phyloP scores from a whole-genome alignment of 2,113 vertebrate genomes.

The Peromyscus californicus region DNA sequence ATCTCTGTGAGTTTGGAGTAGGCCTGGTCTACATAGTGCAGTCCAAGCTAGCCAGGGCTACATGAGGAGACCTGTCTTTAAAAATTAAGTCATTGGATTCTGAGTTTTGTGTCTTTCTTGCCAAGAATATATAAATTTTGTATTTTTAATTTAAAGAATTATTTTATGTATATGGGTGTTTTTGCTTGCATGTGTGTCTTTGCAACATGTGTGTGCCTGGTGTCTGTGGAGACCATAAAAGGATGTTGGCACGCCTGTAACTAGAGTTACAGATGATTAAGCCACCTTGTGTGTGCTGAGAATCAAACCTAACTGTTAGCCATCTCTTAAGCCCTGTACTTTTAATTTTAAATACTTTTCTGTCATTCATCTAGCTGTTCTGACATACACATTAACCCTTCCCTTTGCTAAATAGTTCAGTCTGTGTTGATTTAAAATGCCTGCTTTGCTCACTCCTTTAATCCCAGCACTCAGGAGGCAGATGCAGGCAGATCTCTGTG shows the following conservation, averaged over 20 bases:
- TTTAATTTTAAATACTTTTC: neutral
- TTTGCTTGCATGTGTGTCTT: neutral
- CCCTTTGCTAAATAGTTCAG: neutral
- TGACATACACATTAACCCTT: neutral
- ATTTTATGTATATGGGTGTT: neutral
- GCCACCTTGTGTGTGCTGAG: neutral
- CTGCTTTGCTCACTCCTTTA: neutral
- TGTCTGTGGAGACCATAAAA: neutral
- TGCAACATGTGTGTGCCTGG: neutral
- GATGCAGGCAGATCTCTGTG: no score
- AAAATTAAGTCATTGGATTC: neutral
- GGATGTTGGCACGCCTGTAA: neutral
- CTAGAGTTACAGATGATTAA: neutral
- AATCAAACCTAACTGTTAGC: neutral
- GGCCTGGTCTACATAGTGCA: neutral
- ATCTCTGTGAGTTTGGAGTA: neutral
- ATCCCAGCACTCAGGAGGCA: no score
- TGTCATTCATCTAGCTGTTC: neutral
- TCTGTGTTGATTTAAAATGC: slow-evolving; percentile 26
- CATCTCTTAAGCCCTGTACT: neutral
- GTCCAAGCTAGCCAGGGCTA: neutral
- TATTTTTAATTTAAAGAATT: neutral
- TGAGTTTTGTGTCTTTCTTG: neutral
- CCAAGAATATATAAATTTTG: neutral
- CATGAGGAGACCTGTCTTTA: neutral